Evolutionary conservation across 2,113 vertebrate genomes (phyloP), one percentile per base, ranked within the genome.

Genomic region (Tachysurus fulvidraco): DNA sequence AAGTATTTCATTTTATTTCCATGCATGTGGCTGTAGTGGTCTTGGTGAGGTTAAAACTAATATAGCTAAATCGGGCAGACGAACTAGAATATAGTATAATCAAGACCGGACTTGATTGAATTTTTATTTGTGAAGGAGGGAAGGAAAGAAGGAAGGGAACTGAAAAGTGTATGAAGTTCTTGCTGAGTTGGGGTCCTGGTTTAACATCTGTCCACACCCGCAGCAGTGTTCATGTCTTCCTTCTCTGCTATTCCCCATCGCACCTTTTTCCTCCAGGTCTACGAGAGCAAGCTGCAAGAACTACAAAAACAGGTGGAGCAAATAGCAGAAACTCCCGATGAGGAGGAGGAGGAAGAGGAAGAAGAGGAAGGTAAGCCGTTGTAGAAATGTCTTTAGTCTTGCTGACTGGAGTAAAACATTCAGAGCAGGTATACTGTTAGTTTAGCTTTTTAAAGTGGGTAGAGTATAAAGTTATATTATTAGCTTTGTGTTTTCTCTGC

Each of bases 301-400:
- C 95, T 99, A 69, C 98, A 99, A 95, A 99, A 97, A 94, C 98
- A 99, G 92, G 98, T 99, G 8, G 98, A 99, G 25, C 91, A 98
- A 77, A 95, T 96, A 46, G 97, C 97, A 2, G 98, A 99, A 92
- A 98, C 96, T 0, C 97, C 97, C 0, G 98, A 99, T 89, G 97
- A 98, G 28, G 82, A 97, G 19, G 95, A 98, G 36, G 98, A 99
- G 9, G 97, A 98, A 1, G 97, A 98, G 44, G 97, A 97, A 69
- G 95, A 95, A 86, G 95, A 95, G 23, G 95, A 95, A 93, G 97
- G 98, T 95, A 88, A 83, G 21, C 36, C 2, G 21, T 10, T 55
- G 65, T 71, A 54, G 25, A 41, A 76, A 50, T 60, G 28, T 23
- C 17, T 54, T 60, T 19, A 21, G 21, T 6, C 21, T 81, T 41